Percentiles rank a stretch among this genome's conserved stretches.
Evolutionary conservation across 1,140 invertebrate genomes (phyloP).

Genomic region (Eubasilissa regina): DNA sequence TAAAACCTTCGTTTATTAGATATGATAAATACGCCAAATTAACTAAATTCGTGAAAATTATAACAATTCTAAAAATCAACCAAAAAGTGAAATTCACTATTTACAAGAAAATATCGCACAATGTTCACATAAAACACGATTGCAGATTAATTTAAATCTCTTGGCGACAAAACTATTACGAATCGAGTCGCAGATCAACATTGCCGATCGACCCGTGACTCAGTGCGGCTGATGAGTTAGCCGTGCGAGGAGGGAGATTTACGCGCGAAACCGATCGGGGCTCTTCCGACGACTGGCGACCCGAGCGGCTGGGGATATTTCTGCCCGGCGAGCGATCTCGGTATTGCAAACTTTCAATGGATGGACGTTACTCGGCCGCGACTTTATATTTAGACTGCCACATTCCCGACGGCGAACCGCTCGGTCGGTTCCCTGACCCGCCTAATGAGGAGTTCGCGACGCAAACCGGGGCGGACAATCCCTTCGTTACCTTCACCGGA

Average conservation of each 20-base stretch:
- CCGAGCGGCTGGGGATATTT: not conserved
- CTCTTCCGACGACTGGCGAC: slow-evolving; percentile 14
- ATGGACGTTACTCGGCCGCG: slow-evolving; percentile 28
- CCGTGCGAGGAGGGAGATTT: slow-evolving; percentile 1
- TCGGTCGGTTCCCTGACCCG: slow-evolving; percentile 29
- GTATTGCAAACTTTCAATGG: slow-evolving; percentile 31
- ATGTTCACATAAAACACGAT: no score
- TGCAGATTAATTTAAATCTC: no score
- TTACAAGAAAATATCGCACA: no score
- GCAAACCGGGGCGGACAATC: not conserved
- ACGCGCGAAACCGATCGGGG: slow-evolving; percentile 5
- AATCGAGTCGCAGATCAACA: no score
- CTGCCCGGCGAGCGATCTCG: slow-evolving; percentile 26
- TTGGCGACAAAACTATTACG: no score
- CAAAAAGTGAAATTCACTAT: no score
- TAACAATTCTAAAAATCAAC: no score
- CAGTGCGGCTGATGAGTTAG: not conserved
- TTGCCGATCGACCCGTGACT: not conserved
- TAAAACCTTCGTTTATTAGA: not conserved
- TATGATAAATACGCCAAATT: no score
- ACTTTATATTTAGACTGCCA: slow-evolving; percentile 35
- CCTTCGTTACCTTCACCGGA: slow-evolving; percentile 1
- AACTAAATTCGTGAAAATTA: no score
- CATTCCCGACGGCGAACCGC: slow-evolving; percentile 20
- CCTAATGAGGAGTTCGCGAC: slow-evolving; percentile 3